These are phyloP conservation scores for Rotaria macrura DNA, from an alignment of 2,888 invertebrate species.

Conservation along the genomic window DNA sequence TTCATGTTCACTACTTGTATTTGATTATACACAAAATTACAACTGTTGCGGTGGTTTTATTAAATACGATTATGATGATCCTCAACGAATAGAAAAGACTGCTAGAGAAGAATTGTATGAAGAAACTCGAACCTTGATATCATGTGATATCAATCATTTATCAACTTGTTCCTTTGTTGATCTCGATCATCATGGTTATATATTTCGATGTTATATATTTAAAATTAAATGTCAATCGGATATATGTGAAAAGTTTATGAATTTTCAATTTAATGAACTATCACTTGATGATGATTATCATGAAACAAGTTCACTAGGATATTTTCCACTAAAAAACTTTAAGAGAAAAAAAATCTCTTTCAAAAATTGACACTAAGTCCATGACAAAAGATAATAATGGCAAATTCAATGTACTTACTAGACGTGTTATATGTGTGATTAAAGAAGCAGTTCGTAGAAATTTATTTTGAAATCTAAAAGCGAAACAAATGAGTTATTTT, in stretches of 20 bases:
- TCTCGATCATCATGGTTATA: background rate
- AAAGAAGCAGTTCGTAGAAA: background rate
- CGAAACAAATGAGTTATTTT: background rate
- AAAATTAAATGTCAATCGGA: background rate
- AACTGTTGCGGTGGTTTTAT: slow-evolving; percentile 3
- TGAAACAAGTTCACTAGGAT: background rate
- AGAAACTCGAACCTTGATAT: background rate
- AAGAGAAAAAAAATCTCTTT: background rate
- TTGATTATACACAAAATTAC: background rate
- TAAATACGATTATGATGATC: background rate
- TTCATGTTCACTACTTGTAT: background rate
- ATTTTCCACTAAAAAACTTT: background rate
- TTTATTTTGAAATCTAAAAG: too few relatives aligned
- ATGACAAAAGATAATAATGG: background rate
- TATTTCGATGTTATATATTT: slow-evolving; percentile 1
- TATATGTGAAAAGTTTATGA: background rate
- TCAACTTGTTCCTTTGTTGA: background rate
- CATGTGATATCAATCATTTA: background rate
- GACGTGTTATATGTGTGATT: background rate
- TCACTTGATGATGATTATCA: background rate
- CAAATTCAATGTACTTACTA: background rate
- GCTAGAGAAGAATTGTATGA: background rate
- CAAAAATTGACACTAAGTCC: background rate
- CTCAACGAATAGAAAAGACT: background rate
- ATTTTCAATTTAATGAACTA: background rate